Evolutionary conservation across 2,888 invertebrate species (phyloP), one percentile per base, ranked within the genome.

Genomic region (Sinodicranocentrus sp.): DNA sequence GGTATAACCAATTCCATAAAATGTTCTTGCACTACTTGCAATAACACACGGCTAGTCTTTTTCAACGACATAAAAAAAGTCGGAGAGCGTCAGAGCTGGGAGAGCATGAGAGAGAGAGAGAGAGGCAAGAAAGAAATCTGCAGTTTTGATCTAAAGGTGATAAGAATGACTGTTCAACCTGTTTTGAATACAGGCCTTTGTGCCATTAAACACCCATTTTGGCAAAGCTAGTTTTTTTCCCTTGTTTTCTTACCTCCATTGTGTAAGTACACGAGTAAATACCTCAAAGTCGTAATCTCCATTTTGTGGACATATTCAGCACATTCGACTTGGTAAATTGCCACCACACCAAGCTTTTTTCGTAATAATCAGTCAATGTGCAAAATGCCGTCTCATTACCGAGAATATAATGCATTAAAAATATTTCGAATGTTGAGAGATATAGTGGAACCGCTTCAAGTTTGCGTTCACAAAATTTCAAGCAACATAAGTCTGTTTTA

Each of bases 131-230:
- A 71, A 63, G 71, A 79, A 65, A 71, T 72, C 63, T 79, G 65
- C 63, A 72, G 72, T 63, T 78, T 79, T 79, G 72, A 79, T 79
- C 79, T 79, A 52, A 65, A 72, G 25, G 52, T 72, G 79, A 79
- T 79, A 79, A 79, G 79, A 72, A 71, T 79, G 79, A 79, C 71
- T 79, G 72, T 65, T 79, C 79, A 79, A 79, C 79, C 79, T 79
- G 79, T 79, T 79, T 79, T 72, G 79, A 79, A 79, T 65, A 79
- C 79, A 72, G 43, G n/a, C 65, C 72, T 72, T 72, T 72, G 17
- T 72, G 19, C 79, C 79, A 79, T 79, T 79, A 79, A 79, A 79
- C 79, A 79, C 79, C 79, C 79, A 79, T 79, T 79, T 79, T 79
- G 79, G 79, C 79, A 79, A 79, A 54, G 59, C 78, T 3, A 79